phyloP scores from a whole-genome alignment of 2,113 vertebrate genomes.

The Nothoprocta perdicaria region DNA sequence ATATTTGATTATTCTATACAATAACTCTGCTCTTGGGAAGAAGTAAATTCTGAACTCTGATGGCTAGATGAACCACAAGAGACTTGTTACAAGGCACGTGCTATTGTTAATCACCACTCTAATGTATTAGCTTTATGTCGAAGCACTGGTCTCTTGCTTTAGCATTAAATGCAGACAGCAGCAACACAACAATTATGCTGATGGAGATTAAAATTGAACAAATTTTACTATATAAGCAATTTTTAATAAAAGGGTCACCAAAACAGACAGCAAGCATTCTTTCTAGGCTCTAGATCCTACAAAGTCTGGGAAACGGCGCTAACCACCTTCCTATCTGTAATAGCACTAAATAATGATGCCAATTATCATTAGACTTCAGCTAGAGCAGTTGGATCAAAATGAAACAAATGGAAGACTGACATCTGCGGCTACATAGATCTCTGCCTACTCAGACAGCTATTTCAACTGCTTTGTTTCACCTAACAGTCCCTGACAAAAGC shows the following conservation, averaged over 20 bases:
- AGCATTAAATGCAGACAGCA: neutral
- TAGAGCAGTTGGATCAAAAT: neutral
- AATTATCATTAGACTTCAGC: neutral
- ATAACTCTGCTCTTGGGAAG: neutral
- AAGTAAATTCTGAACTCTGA: neutral
- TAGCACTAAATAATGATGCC: neutral
- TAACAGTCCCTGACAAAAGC: neutral
- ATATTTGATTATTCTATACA: neutral
- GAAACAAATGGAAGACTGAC: neutral
- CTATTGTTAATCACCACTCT: neutral
- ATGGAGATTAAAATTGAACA: neutral
- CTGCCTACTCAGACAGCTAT: neutral
- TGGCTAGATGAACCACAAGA: neutral
- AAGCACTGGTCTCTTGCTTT: neutral
- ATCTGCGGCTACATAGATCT: neutral
- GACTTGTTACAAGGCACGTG: neutral
- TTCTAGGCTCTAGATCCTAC: neutral
- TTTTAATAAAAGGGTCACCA: neutral
- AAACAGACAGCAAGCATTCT: fast-evolving
- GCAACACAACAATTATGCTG: neutral
- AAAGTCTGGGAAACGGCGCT: neutral
- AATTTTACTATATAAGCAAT: neutral
- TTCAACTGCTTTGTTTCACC: neutral
- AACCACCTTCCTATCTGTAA: neutral
- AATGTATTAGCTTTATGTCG: neutral